These are phyloP conservation scores for Portevinia maculata DNA, from an alignment of 2,888 invertebrate species.

Conservation along the genomic window DNA sequence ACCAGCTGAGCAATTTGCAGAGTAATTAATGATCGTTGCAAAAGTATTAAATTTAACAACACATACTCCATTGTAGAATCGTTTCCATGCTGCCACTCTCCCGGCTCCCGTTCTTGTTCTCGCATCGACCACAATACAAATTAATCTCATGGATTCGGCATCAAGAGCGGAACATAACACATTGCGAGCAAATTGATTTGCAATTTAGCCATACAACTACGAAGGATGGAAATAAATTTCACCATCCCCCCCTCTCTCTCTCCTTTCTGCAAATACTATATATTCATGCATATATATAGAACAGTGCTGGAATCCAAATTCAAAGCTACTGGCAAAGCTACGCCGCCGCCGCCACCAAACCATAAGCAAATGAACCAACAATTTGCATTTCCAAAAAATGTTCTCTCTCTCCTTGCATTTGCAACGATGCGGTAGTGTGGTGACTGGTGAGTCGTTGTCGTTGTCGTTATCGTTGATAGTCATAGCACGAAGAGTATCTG, in stretches of 20 bases:
- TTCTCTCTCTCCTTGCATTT: conserved; percentile 1
- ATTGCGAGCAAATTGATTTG: conserved; percentile 61
- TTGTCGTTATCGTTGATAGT: neutral
- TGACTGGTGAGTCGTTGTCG: too few relatives aligned
- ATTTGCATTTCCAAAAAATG: conserved; percentile 36
- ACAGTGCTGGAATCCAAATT: too few relatives aligned
- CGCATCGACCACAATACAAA: conserved; percentile 43
- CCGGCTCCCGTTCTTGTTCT: neutral
- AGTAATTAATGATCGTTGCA: conserved; percentile 50
- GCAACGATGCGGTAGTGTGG: neutral
- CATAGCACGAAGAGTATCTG: neutral
- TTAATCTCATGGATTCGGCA: conserved; percentile 44
- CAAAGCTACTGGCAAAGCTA: neutral
- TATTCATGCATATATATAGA: neutral
- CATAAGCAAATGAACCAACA: conserved; percentile 30
- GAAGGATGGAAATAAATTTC: conserved; percentile 53
- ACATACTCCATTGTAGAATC: neutral
- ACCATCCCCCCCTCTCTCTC: neutral
- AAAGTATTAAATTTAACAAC: conserved; percentile 61
- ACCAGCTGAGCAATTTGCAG: conserved; percentile 34
- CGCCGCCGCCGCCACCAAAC: neutral
- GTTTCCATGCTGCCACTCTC: too few relatives aligned
- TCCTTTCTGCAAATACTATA: neutral
- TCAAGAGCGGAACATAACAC: conserved; percentile 28
- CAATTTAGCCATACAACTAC: conserved; percentile 34